Evolutionary conservation across 2,113 vertebrate species (phyloP).

Genomic region (Amphiprion ocellaris): DNA sequence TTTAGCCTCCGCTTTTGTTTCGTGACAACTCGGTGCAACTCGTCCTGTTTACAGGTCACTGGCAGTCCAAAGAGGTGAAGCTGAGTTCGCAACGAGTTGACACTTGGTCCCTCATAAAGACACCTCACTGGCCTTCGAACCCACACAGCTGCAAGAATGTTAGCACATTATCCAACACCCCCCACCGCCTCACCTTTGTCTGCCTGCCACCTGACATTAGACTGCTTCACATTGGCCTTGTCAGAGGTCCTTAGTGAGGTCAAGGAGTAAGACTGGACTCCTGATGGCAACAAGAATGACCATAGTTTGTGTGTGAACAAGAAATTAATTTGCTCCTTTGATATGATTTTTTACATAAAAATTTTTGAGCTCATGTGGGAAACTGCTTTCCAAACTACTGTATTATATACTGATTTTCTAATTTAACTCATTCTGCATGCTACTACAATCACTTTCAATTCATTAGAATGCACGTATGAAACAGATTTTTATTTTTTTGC

Average conservation of each 20-base stretch:
- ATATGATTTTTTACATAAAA: not conserved
- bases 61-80: conserved; percentile 62
- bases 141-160: conserved; percentile 79
- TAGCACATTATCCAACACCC: conserved; percentile 72
- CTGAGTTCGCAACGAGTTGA: conserved; percentile 75
- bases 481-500: too few species aligned
- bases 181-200: conserved; percentile 78
- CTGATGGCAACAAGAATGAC: conserved; percentile 19
- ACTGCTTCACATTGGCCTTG: conserved; percentile 56
- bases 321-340: conserved; percentile 1
- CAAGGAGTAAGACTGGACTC: conserved; percentile 57
- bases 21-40: conserved; percentile 42
- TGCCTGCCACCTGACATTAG: conserved; percentile 80
- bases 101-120: conserved; percentile 73
- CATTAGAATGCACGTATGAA: not conserved
- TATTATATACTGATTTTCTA: too few species aligned
- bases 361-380: not conserved
- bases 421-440: too few species aligned
- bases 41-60: conserved; percentile 77
- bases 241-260: conserved; percentile 55
- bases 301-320: conserved; percentile 37
- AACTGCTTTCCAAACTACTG: not conserved
- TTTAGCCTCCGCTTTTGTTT: conserved; percentile 62
- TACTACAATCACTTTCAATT: not conserved
- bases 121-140: conserved; percentile 53